Percentiles rank a stretch among this genome's conserved stretches.
Evolutionary conservation across 1,140 invertebrate genomes (phyloP).

Genomic region (Kradibia gibbosae): DNA sequence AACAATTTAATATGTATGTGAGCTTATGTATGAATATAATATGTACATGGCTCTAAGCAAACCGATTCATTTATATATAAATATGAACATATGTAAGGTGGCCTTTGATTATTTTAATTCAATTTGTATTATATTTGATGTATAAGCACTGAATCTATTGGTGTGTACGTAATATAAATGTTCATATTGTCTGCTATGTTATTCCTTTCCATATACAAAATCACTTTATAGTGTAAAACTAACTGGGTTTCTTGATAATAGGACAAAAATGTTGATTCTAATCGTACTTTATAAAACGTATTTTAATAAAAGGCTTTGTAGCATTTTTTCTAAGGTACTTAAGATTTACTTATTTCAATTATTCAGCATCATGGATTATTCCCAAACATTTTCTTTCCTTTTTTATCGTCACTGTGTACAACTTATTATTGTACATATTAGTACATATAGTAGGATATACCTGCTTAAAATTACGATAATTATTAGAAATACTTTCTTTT

Average conservation of each 20-base stretch:
- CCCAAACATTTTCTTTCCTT: no score
- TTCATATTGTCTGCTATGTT: background rate
- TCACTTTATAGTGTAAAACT: background rate
- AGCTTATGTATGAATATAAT: no score
- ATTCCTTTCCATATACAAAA: background rate
- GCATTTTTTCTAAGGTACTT: background rate
- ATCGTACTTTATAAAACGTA: background rate
- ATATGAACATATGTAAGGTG: background rate
- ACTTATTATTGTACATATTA: no score
- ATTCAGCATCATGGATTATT: no score
- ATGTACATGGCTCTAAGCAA: background rate
- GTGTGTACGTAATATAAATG: background rate
- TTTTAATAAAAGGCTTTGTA: background rate
- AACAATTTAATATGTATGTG: no score
- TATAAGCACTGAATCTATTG: background rate
- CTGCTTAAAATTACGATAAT: no score
- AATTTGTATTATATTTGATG: background rate
- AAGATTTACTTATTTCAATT: slow-evolving; percentile 5
- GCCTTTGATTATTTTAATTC: background rate
- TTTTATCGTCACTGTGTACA: no score
- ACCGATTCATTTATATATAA: background rate
- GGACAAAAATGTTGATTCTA: background rate
- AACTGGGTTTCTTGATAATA: background rate
- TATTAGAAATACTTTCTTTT: no score
- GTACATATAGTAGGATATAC: no score